A percentile compares a stretch with the other conserved stretches of the same genome.
These are phyloP conservation scores for Heptranchias perlo DNA, from an alignment of 2,113 vertebrate species.

Conservation along the genomic window DNA sequence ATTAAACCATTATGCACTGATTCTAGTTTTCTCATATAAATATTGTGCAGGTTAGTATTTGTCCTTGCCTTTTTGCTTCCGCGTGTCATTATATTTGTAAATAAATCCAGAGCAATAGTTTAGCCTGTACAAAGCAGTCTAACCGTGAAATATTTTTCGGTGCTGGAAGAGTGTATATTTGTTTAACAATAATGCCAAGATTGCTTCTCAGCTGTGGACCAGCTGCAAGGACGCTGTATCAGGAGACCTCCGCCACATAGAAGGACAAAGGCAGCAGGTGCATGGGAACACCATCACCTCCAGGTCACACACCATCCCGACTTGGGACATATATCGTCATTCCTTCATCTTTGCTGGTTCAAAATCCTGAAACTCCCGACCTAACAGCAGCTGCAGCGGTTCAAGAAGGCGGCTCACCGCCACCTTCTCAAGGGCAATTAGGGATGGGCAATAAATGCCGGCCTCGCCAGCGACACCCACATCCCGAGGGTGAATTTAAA, in stretches of 20 bases:
- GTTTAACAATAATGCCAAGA: too few relatives aligned
- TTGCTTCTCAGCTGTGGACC: too few relatives aligned
- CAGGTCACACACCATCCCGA: neutral
- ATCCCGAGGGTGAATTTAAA: neutral
- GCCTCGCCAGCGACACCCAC: neutral
- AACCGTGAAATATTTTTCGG: too few relatives aligned
- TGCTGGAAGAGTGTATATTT: too few relatives aligned
- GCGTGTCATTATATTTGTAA: neutral
- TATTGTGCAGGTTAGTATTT: neutral
- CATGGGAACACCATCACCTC: neutral
- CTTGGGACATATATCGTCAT: neutral
- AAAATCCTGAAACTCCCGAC: neutral
- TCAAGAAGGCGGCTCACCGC: neutral
- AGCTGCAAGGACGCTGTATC: too few relatives aligned
- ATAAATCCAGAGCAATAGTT: neutral
- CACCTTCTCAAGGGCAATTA: neutral
- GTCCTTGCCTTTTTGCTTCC: neutral
- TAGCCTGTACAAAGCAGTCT: neutral
- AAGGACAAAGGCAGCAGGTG: neutral
- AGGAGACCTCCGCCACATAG: neutral
- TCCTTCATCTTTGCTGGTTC: neutral
- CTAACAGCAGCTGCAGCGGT: neutral
- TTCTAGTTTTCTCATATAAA: neutral
- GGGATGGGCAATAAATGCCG: neutral
- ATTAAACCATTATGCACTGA: too few relatives aligned